Evolutionary conservation across 2,113 vertebrate species (phyloP), one percentile per base, ranked within the genome.

Genomic region (Oenanthe melanoleuca): DNA sequence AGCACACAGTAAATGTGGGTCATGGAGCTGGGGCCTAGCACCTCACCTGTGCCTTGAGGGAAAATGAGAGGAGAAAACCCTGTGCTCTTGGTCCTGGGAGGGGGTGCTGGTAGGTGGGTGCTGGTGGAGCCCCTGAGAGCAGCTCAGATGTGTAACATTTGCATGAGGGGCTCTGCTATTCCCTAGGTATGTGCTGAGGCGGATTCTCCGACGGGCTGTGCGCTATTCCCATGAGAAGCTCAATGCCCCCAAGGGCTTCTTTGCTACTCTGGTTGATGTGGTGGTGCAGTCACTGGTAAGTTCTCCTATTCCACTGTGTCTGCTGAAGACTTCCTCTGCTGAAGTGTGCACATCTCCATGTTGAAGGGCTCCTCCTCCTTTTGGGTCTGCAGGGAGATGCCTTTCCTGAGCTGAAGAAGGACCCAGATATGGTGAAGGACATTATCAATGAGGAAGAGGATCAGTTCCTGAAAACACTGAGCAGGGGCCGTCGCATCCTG

Each of bases 391-490:
- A 99, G 99, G 99, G 99, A 12, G 96, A 99, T 38, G 99, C 99
- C 6, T 99, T 99, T 96, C 99, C 99, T 10, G 99, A 99, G 96
- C 95, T 99, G 82, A 99, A 97, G 96, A 99, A 99, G 95, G 99
- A 99, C 88, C 99, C 99, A 12, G 99, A 99, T n/a, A 98, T 99
- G 98, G 99, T 99, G 80, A 99, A 99, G 92, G 99, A 99, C 87
- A 98, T 99, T 47, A 98, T 99, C 70, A 99, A 99, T 69, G 99
- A 99, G 91, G 99, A 99, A 72, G 99, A 99, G 95, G 95, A 75
- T 65, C 99, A 99, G 96, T 99, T 99, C 95, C 98, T 99, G 67
- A 99, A 99, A 97, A 99, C 99, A 0, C 98, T 99, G 86, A 99
- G 97, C 96, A 99, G 99, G 89, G 99, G 99, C 33, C 98, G 99